phyloP scores from a whole-genome alignment of 2,888 invertebrate species.

The Dasysyrphus albostriatus region DNA sequence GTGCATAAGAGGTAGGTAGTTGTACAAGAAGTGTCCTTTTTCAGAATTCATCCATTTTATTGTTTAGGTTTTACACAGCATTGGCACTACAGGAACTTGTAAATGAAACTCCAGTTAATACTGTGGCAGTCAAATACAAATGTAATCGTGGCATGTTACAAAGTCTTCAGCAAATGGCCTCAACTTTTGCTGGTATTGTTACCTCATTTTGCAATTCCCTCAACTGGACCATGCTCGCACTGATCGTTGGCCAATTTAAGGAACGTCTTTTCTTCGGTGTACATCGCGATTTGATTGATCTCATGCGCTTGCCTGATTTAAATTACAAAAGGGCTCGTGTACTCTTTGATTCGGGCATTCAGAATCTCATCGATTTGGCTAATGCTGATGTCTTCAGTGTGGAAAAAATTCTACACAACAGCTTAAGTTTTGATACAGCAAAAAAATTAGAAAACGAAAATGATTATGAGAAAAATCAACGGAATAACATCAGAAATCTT shows the following conservation, averaged over 20 bases:
- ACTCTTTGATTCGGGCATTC: slow-evolving; percentile 92
- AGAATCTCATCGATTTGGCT: slow-evolving; percentile 91
- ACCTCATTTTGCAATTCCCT: slow-evolving; percentile 97
- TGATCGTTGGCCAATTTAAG: slow-evolving; percentile 96
- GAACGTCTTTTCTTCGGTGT: slow-evolving; percentile 97
- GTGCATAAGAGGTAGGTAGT: slow-evolving; percentile 87
- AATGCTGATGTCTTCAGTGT: slow-evolving; percentile 88
- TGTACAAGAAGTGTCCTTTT: neutral
- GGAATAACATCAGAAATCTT: slow-evolving; percentile 88
- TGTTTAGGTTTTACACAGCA: slow-evolving; percentile 92
- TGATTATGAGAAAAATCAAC: slow-evolving; percentile 86
- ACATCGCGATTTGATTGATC: slow-evolving; percentile 94
- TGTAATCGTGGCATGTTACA: slow-evolving; percentile 96
- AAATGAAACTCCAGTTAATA: slow-evolving; percentile 92
- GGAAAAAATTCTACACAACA: slow-evolving; percentile 90
- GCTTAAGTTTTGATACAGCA: slow-evolving; percentile 93
- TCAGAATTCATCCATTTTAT: neutral
- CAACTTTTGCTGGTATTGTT: slow-evolving; percentile 98
- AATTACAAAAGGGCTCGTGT: slow-evolving; percentile 94
- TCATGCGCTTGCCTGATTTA: slow-evolving; percentile 92
- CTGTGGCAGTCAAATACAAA: slow-evolving; percentile 93
- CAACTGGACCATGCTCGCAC: slow-evolving; percentile 95
- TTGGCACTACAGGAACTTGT: slow-evolving; percentile 96
- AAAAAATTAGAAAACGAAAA: slow-evolving; percentile 90
- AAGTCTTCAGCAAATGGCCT: slow-evolving; percentile 96